These are phyloP conservation scores for Macrochelys suwanniensis DNA, from an alignment of 2,797 vertebrate genomes.

Conservation along the genomic window DNA sequence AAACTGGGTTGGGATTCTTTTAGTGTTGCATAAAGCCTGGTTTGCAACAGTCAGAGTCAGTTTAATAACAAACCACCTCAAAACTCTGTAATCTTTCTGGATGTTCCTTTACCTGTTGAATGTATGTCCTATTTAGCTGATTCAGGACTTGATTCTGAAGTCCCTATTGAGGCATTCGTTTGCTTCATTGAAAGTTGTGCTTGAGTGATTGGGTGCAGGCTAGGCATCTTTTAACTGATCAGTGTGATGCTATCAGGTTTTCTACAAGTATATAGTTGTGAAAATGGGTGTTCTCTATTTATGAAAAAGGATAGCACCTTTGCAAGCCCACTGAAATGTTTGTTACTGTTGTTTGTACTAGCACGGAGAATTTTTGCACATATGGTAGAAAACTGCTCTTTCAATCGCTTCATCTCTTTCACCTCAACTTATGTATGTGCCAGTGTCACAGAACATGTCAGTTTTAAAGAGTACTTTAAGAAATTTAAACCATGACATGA, in stretches of 20 bases:
- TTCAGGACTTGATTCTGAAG: neutral
- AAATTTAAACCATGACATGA: conserved; percentile 31
- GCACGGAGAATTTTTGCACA: neutral
- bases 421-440: neutral
- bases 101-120: neutral
- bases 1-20: neutral
- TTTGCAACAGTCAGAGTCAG: neutral
- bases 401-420: neutral
- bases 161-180: neutral
- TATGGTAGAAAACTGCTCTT: neutral
- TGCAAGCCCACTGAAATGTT: neutral
- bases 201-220: neutral
- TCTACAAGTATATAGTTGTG: neutral
- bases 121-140: neutral
- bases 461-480: neutral
- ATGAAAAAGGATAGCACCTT: neutral
- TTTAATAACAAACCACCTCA: neutral
- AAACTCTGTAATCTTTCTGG: neutral
- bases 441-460: conserved; percentile 7
- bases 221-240: neutral
- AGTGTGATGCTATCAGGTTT: neutral
- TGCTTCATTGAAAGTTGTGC: neutral
- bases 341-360: neutral
- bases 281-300: neutral
- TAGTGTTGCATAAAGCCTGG: neutral